phyloP scores from a whole-genome alignment of 2,113 vertebrate genomes.

The Rutilus rutilus region DNA sequence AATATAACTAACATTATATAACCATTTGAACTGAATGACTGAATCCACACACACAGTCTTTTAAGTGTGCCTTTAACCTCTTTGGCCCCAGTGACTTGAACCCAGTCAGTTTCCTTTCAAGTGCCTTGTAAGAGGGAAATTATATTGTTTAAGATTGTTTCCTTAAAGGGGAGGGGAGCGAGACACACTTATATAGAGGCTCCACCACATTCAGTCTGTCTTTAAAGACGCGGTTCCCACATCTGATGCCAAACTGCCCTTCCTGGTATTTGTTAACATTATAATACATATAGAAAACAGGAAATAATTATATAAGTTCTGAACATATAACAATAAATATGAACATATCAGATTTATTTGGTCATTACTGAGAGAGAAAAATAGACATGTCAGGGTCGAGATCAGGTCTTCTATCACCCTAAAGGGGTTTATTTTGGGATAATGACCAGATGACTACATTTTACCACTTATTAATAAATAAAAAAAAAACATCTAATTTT shows the following conservation, averaged over 20 bases:
- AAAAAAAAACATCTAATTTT: no score
- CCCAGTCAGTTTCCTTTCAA: constrained; percentile 53
- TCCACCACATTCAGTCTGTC: constrained; percentile 30
- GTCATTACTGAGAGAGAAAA: background rate
- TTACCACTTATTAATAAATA: no score
- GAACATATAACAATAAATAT: background rate
- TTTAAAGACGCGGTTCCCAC: constrained; percentile 6
- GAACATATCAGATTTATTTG: background rate
- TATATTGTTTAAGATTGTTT: constrained; percentile 60
- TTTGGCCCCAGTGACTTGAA: constrained; percentile 45
- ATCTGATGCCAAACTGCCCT: background rate
- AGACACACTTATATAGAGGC: constrained; percentile 15
- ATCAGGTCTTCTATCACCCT: no score
- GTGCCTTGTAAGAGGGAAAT: constrained; percentile 60
- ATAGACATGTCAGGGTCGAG: no score
- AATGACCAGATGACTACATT: no score
- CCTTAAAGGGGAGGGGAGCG: constrained; percentile 44
- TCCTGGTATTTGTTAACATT: background rate
- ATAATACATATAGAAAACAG: background rate
- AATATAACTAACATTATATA: no score
- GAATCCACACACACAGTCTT: background rate
- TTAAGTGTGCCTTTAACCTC: constrained; percentile 40
- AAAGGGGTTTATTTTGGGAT: no score
- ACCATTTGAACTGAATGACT: background rate
- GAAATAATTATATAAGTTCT: background rate